These are phyloP conservation scores for Rachycentron canadum DNA, from an alignment of 2,797 vertebrate genomes.

Conservation along the genomic window DNA sequence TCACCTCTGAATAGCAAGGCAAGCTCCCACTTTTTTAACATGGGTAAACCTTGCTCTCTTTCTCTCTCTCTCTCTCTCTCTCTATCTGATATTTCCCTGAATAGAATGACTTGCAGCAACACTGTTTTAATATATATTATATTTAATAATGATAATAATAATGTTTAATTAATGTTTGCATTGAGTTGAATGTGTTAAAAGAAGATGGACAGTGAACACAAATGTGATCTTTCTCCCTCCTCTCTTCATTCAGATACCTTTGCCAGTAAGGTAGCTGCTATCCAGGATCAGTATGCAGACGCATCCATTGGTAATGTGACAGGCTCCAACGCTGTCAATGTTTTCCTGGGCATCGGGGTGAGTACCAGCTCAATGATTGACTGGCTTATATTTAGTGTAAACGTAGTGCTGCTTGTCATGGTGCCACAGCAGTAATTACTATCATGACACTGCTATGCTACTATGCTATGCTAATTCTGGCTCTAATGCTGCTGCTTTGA, in stretches of 20 bases:
- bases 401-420: slow-evolving; percentile 1
- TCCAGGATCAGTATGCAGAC: slow-evolving; percentile 98
- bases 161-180: neutral
- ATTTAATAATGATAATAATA: no score
- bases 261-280: slow-evolving; percentile 98
- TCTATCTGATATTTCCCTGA: neutral
- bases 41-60: no score
- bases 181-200: neutral
- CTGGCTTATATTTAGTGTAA: neutral
- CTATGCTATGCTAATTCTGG: neutral
- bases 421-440: neutral
- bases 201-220: neutral
- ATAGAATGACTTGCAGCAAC: no score
- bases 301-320: slow-evolving; percentile 99
- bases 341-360: slow-evolving; percentile 97
- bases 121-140: no score
- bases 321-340: slow-evolving; percentile 98
- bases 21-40: no score
- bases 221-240: neutral
- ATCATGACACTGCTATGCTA: neutral
- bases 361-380: slow-evolving; percentile 38
- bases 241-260: slow-evolving; percentile 90
- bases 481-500: slow-evolving; percentile 2
- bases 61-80: no score
- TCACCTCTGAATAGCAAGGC: no score